These are phyloP conservation scores for Macaca nemestrina DNA, from an alignment of 2,113 vertebrate species.

Conservation along the genomic window DNA sequence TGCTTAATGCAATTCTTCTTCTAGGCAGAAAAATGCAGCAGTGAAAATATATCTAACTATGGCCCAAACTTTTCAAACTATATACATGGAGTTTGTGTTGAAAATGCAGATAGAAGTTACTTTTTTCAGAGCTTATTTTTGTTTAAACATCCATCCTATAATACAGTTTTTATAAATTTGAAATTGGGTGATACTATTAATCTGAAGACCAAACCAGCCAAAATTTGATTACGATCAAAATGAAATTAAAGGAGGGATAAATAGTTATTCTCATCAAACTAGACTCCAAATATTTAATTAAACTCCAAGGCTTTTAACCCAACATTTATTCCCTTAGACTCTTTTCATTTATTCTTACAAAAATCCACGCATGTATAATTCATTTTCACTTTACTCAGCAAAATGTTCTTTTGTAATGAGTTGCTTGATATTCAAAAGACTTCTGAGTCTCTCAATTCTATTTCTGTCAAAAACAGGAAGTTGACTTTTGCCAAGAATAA, in stretches of 20 bases:
- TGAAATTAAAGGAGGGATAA: not conserved
- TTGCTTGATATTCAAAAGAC: conserved; percentile 49
- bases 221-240: conserved; percentile 15
- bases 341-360: not conserved
- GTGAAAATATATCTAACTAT: not conserved
- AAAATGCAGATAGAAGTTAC: not conserved
- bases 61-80: not conserved
- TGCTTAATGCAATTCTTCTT: not conserved
- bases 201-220: not conserved
- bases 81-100: not conserved
- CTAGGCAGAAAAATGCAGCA: not conserved
- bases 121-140: not conserved
- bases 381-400: conserved; percentile 40
- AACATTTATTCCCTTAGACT: not conserved
- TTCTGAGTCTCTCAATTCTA: conserved; percentile 50
- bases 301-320: not conserved
- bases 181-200: not conserved
- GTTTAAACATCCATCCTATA: not conserved
- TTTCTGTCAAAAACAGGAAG: conserved; percentile 72
- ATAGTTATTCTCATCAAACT: not conserved
- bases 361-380: not conserved
- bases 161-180: not conserved
- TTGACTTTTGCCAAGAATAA: conserved; percentile 68
- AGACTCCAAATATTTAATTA: not conserved
- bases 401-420: conserved; percentile 29